These are phyloP conservation scores for Taeniopygia guttata DNA, from an alignment of 2,797 vertebrate genomes.

Conservation along the genomic window DNA sequence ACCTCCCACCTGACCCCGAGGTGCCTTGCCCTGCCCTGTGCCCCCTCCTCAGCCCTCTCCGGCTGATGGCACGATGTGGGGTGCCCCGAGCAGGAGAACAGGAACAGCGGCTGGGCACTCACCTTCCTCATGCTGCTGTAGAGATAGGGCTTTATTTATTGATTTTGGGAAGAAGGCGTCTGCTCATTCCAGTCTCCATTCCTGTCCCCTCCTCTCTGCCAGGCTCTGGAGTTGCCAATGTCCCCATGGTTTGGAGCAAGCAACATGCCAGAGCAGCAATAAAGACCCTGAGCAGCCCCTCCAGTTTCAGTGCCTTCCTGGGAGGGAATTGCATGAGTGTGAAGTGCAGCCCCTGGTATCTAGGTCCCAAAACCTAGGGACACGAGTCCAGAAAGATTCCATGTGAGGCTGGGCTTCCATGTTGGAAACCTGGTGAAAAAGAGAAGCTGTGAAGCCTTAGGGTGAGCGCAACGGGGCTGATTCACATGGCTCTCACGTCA, in stretches of 20 bases:
- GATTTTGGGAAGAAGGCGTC: constrained; percentile 39
- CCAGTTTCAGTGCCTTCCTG: not conserved
- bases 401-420: not conserved
- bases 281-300: constrained; percentile 39
- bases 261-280: constrained; percentile 46
- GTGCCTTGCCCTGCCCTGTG: not conserved
- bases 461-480: rapidly evolving
- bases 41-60: not conserved
- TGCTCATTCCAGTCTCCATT: not conserved
- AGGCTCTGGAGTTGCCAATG: not conserved
- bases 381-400: not conserved
- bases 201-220: not conserved
- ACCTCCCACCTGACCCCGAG: no score
- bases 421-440: not conserved
- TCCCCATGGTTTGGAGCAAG: not conserved
- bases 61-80: not conserved
- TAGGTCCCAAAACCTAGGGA: rapidly evolving
- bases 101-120: not conserved
- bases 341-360: not conserved
- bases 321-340: rapidly evolving
- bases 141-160: constrained; percentile 72
- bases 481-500: not conserved
- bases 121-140: not conserved
- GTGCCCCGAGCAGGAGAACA: not conserved
- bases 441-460: not conserved